Evolutionary conservation across 2,113 vertebrate species (phyloP).

Genomic region (Panurus biarmicus): DNA sequence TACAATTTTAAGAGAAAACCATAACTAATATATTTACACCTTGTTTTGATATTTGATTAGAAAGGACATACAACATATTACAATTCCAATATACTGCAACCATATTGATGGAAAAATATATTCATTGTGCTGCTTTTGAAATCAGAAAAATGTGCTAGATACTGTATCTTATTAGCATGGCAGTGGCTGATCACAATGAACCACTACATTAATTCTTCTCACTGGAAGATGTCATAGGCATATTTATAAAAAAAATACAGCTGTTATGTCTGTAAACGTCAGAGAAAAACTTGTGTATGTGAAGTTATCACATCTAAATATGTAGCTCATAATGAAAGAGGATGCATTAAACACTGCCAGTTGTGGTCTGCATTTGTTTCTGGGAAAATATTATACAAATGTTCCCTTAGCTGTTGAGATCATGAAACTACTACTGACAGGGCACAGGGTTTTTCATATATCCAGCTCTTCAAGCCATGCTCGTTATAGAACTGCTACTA

Average conservation of each 20-base stretch:
- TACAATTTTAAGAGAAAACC: not conserved
- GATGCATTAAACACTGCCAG: not conserved
- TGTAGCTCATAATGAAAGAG: accelerated
- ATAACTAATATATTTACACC: not conserved
- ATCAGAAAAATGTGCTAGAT: not conserved
- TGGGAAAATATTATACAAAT: not conserved
- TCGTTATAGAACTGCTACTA: not conserved
- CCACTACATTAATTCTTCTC: not conserved
- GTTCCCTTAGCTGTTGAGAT: not conserved
- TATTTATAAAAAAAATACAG: not conserved
- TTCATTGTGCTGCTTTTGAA: not conserved
- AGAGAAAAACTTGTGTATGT: not conserved
- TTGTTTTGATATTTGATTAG: not conserved
- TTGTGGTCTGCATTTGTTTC: not conserved
- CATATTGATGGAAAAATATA: not conserved
- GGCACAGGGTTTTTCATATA: not conserved
- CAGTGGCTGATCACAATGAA: not conserved
- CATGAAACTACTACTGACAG: not conserved
- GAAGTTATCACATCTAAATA: not conserved
- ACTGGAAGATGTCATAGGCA: not conserved
- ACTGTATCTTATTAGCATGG: not conserved
- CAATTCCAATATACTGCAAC: not conserved
- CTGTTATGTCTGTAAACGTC: not conserved
- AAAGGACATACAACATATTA: not conserved
- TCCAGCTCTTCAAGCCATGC: not conserved